Percentiles rank a stretch among this genome's conserved stretches.
Evolutionary conservation across 2,113 vertebrate species (phyloP).

Genomic region (Propithecus coquereli): DNA sequence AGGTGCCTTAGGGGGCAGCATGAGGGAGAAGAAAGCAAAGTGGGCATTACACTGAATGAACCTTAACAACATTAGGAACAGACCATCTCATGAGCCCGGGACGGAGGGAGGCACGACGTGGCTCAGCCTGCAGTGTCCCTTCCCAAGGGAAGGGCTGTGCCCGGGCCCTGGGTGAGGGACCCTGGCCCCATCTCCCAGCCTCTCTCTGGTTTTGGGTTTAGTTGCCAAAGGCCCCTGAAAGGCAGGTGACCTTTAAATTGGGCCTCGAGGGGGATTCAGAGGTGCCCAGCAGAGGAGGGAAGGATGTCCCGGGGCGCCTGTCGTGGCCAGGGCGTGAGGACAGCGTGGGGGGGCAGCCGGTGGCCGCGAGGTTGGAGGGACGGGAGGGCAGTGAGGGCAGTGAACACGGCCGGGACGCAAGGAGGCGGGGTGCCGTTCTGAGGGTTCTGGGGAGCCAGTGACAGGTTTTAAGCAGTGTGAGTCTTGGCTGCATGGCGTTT

Average conservation of each 20-base stretch:
- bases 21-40: neutral
- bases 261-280: neutral
- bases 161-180: neutral
- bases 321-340: neutral
- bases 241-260: neutral
- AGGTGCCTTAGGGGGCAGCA: neutral
- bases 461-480: neutral
- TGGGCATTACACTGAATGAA: neutral
- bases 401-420: neutral
- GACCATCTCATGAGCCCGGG: neutral
- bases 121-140: neutral
- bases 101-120: neutral
- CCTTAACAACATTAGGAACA: neutral
- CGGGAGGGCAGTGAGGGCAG: neutral
- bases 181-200: neutral
- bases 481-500: neutral
- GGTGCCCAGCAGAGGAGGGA: neutral
- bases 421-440: neutral
- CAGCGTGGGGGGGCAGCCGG: neutral
- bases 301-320: neutral
- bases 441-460: neutral
- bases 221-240: neutral
- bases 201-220: neutral
- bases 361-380: neutral
- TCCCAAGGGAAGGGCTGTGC: neutral